These are phyloP conservation scores for Xenus cinereus DNA, from an alignment of 2,113 vertebrate genomes.

Conservation along the genomic window DNA sequence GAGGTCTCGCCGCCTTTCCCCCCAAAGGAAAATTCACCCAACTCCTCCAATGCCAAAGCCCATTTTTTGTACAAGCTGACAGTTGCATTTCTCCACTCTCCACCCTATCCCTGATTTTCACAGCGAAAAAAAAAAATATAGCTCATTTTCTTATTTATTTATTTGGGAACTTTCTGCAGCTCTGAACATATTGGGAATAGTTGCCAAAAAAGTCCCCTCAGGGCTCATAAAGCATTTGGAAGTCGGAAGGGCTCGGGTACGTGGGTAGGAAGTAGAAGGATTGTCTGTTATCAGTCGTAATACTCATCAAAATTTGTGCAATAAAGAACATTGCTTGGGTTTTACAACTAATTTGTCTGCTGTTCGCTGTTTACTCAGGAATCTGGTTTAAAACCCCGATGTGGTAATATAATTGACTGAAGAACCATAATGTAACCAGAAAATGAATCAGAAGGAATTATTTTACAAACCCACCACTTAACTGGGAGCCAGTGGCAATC, in stretches of 20 bases:
- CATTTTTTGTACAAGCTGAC: neutral
- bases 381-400: constrained; percentile 8
- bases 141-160: neutral
- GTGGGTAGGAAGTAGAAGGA: neutral
- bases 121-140: neutral
- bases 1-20: neutral
- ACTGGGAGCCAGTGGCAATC: constrained; percentile 19
- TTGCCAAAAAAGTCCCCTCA: neutral
- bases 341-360: constrained; percentile 14
- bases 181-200: neutral
- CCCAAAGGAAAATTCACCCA: neutral
- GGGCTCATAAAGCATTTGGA: neutral
- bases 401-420: constrained; percentile 52
- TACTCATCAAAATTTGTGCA: neutral
- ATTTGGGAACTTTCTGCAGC: neutral
- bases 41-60: neutral
- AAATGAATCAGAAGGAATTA: constrained; percentile 52
- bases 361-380: constrained; percentile 23
- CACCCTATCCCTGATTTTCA: rapidly evolving
- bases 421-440: constrained; percentile 58
- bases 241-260: rapidly evolving
- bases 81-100: neutral
- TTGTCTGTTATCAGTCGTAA: neutral
- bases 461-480: constrained; percentile 60
- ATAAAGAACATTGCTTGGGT: neutral